These are phyloP conservation scores for Zoanthus sociatus DNA, from an alignment of 92 coral and sea anemone species.

Conservation along the genomic window DNA sequence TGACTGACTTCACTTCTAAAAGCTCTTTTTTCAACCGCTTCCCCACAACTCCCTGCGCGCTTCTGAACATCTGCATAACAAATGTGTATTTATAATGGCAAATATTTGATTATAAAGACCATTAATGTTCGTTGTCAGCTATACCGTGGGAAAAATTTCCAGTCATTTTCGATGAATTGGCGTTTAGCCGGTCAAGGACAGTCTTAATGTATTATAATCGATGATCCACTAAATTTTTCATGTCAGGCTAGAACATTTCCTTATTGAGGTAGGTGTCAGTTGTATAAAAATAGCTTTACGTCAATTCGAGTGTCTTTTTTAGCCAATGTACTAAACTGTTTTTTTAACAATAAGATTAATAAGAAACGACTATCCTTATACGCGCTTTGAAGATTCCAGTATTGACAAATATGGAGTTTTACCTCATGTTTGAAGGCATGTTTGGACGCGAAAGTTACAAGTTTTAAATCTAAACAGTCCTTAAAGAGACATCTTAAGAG, in stretches of 20 bases:
- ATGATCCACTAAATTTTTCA: background rate
- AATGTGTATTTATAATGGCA: conserved; percentile 28
- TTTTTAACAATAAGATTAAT: background rate
- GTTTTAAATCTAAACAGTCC: conserved; percentile 28
- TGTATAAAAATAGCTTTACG: background rate
- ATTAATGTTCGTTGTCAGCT: background rate
- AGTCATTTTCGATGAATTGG: background rate
- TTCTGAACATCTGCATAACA: conserved; percentile 41
- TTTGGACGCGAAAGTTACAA: conserved; percentile 24
- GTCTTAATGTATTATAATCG: background rate
- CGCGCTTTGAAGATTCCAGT: conserved; percentile 4
- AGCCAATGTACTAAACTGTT: background rate
- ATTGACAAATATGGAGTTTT: conserved; percentile 25
- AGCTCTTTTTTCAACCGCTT: conserved; percentile 29
- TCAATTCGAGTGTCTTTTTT: background rate
- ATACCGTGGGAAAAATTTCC: conserved; percentile 26
- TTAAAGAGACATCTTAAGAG: conserved; percentile 37
- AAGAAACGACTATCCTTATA: background rate
- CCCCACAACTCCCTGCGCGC: background rate
- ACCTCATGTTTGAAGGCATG: conserved; percentile 25
- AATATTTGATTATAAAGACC: conserved; percentile 2
- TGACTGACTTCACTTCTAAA: conserved; percentile 16
- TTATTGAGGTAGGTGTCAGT: no score
- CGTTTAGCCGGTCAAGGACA: no score
- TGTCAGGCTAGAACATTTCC: no score